Evolutionary conservation across 2,888 invertebrate genomes (phyloP).

Genomic region (Galerucella pusilla): DNA sequence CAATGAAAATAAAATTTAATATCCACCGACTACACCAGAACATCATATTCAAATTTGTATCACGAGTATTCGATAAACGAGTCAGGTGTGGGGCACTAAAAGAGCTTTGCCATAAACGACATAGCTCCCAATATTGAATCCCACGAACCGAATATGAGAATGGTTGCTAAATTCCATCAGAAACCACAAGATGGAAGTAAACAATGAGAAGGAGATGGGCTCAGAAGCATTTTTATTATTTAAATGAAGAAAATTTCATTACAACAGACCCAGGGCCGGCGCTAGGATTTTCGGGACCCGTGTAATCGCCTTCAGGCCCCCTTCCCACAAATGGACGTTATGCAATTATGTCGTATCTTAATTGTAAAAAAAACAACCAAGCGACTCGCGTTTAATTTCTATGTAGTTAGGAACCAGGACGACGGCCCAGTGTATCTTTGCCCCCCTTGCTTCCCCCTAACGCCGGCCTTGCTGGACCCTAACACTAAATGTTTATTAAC

Average conservation of each 20-base stretch:
- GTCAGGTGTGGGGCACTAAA: slow-evolving; percentile 20
- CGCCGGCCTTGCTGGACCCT: no score
- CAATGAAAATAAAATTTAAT: slow-evolving; percentile 29
- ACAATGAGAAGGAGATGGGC: slow-evolving; percentile 27
- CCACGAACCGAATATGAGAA: slow-evolving; percentile 27
- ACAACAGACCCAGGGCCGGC: not conserved
- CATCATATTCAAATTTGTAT: slow-evolving; percentile 30
- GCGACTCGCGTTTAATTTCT: no score
- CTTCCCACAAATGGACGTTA: not conserved
- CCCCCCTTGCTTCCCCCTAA: no score
- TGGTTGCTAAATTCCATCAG: slow-evolving; percentile 31
- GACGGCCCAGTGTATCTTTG: no score
- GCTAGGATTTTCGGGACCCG: not conserved
- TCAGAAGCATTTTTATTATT: slow-evolving; percentile 31
- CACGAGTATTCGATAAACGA: slow-evolving; percentile 23
- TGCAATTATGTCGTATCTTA: no score
- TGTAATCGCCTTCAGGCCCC: no score
- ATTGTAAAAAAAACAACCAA: no score
- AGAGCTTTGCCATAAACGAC: slow-evolving; percentile 12
- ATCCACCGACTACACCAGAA: slow-evolving; percentile 7
- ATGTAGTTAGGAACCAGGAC: no score
- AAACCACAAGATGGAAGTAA: slow-evolving; percentile 27
- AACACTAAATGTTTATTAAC: no score
- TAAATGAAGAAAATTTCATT: slow-evolving; percentile 33
- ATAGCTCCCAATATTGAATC: slow-evolving; percentile 24